These are phyloP conservation scores for Poicephalus gulielmi DNA, from an alignment of 2,113 vertebrate species.

Conservation along the genomic window DNA sequence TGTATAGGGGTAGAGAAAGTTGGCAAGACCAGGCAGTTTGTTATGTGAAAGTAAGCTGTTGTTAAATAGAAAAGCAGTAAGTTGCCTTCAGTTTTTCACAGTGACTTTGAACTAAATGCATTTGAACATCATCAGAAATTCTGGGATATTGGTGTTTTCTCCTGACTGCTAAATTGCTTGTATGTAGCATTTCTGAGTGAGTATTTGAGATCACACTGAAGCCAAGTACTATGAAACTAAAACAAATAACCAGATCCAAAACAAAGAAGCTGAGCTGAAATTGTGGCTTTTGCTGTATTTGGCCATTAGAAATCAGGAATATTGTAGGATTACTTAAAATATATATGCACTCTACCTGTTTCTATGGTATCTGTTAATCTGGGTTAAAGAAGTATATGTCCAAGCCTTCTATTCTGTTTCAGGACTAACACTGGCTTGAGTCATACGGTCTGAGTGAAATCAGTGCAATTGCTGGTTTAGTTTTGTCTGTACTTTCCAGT, in stretches of 20 bases:
- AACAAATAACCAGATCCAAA: not conserved
- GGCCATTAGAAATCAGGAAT: not conserved
- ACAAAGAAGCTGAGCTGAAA: not conserved
- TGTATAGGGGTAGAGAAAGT: not conserved
- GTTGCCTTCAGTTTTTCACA: not conserved
- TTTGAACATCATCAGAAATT: not conserved
- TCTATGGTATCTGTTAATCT: not conserved
- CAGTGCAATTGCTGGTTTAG: not conserved
- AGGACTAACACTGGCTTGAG: not conserved
- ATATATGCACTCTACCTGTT: fast-evolving
- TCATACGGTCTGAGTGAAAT: not conserved
- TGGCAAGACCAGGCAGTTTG: not conserved
- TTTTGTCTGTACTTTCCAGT: not conserved
- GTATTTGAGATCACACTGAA: not conserved
- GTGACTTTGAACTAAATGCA: not conserved
- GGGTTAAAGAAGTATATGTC: not conserved
- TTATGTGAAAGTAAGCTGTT: not conserved
- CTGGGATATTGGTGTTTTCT: not conserved
- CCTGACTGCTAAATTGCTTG: not conserved
- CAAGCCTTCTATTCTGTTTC: not conserved
- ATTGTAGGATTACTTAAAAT: not conserved
- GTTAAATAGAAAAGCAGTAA: not conserved
- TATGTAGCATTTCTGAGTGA: not conserved
- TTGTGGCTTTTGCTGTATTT: not conserved
- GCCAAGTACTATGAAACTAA: not conserved